Evolutionary conservation across 2,113 vertebrate genomes (phyloP).

Genomic region (Diadophis punctatus): DNA sequence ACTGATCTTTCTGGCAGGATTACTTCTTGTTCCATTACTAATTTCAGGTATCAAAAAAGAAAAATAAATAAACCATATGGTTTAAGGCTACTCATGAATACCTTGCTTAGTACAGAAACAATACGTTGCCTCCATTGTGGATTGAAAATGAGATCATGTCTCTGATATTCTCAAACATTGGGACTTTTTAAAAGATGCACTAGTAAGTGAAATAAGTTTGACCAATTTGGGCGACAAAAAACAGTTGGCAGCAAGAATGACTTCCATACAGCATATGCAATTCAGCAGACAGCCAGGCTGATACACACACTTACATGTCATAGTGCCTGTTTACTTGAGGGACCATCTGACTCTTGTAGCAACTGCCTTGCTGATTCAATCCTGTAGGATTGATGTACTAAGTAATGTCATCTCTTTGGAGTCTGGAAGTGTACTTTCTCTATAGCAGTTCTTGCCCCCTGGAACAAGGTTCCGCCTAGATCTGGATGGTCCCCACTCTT

Average conservation of each 20-base stretch:
- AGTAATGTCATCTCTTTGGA: background rate
- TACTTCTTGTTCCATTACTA: background rate
- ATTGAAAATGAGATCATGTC: background rate
- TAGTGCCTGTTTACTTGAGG: background rate
- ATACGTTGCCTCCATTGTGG: too few relatives aligned
- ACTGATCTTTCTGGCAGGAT: background rate
- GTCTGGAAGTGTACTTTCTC: background rate
- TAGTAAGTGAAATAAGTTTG: background rate
- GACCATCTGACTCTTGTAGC: background rate
- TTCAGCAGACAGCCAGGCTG: background rate
- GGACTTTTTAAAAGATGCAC: background rate
- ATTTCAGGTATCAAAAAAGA: background rate
- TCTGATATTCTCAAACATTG: background rate
- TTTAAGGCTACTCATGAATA: background rate
- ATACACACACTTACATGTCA: background rate
- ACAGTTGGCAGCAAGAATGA: background rate
- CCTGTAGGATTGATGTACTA: background rate
- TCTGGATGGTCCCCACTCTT: background rate
- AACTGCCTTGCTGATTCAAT: background rate
- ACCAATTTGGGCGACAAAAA: background rate
- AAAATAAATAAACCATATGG: background rate
- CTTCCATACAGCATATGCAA: background rate
- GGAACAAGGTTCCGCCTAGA: background rate
- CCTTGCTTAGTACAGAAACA: background rate
- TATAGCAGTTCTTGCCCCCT: background rate